These are phyloP conservation scores for Colinus virginianus DNA, from an alignment of 2,113 vertebrate genomes.

Conservation along the genomic window DNA sequence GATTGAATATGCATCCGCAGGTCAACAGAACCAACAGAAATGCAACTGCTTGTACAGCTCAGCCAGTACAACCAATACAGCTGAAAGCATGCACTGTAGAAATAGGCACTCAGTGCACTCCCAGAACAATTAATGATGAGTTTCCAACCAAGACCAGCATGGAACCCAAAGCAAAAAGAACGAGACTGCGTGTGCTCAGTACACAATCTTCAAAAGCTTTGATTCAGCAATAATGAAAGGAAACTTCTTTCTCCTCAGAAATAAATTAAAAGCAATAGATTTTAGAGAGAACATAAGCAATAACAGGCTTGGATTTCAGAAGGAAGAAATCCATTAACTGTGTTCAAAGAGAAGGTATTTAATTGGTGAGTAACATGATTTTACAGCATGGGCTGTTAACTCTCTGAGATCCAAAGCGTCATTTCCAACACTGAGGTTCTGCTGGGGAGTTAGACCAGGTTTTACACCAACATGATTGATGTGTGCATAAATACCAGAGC, in stretches of 20 bases:
- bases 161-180: not conserved
- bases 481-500: not conserved
- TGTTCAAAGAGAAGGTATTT: conserved; percentile 67
- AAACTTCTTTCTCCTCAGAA: conserved; percentile 42
- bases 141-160: conserved; percentile 5
- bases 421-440: not conserved
- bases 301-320: conserved; percentile 55
- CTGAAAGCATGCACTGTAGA: not conserved
- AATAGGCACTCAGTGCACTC: not conserved
- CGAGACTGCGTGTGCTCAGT: not conserved
- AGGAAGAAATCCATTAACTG: conserved; percentile 58
- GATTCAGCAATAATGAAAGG: conserved; percentile 44
- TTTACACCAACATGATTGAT: not conserved
- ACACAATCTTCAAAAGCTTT: conserved; percentile 21
- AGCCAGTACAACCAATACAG: not conserved
- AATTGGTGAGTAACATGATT: conserved; percentile 32
- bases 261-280: conserved; percentile 54
- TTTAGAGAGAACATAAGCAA: not conserved
- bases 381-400: conserved; percentile 37
- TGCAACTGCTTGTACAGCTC: not conserved
- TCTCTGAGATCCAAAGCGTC: not conserved
- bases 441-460: not conserved
- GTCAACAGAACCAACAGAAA: not conserved
- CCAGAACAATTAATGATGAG: not conserved
- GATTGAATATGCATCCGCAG: not conserved